Evolutionary conservation across 2,113 vertebrate species (phyloP).

Genomic region (Zootoca vivipara): DNA sequence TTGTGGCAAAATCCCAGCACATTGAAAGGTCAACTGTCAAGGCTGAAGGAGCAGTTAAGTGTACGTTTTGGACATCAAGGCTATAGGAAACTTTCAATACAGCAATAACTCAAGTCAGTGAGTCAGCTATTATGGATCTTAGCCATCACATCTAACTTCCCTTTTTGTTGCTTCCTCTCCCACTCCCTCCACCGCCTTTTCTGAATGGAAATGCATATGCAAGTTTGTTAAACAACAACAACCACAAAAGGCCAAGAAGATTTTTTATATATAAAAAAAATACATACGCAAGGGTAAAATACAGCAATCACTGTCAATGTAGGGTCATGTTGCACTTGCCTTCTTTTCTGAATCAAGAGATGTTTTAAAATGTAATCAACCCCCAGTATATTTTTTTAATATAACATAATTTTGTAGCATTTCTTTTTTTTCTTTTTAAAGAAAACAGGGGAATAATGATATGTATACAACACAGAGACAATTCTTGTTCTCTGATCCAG

Average conservation of each 20-base stretch:
- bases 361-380: slow-evolving; percentile 62
- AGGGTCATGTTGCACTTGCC: slow-evolving; percentile 44
- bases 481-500: slow-evolving; percentile 51
- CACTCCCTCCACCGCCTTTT: neutral
- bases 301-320: slow-evolving; percentile 61
- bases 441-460: slow-evolving; percentile 25
- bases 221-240: slow-evolving; percentile 58
- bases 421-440: slow-evolving; percentile 68
- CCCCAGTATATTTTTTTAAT: slow-evolving; percentile 63
- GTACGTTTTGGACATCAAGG: slow-evolving; percentile 71
- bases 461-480: slow-evolving; percentile 37
- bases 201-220: slow-evolving; percentile 73
- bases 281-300: slow-evolving; percentile 54
- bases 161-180: slow-evolving; percentile 22
- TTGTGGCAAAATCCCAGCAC: slow-evolving; percentile 68
- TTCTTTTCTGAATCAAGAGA: slow-evolving; percentile 39
- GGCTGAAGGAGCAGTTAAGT: slow-evolving; percentile 75
- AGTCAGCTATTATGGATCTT: slow-evolving; percentile 71
- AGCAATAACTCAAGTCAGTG: slow-evolving; percentile 74
- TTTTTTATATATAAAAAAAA: slow-evolving; percentile 8
- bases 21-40: slow-evolving; percentile 81
- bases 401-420: slow-evolving; percentile 67
- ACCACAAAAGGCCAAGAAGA: slow-evolving; percentile 50
- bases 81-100: slow-evolving; percentile 73
- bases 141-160: slow-evolving; percentile 66